These are phyloP conservation scores for Tragopan temminckii DNA, from an alignment of 2,797 vertebrate species.

Conservation along the genomic window DNA sequence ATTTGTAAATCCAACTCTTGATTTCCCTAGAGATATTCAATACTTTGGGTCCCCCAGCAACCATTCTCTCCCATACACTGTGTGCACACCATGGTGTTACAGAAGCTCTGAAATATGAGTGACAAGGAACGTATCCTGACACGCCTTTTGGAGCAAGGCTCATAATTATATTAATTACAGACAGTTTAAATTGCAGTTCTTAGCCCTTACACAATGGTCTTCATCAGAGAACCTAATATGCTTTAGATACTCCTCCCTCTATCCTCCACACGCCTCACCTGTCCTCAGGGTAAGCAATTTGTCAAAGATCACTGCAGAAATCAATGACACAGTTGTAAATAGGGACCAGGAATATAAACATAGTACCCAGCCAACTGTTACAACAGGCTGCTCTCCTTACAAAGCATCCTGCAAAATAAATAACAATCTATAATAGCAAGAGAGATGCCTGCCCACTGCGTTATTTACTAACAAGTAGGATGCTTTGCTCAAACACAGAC, in stretches of 20 bases:
- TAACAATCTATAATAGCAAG: background rate
- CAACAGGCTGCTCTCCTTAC: background rate
- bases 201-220: background rate
- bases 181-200: background rate
- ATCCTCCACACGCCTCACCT: background rate
- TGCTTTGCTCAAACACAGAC: background rate
- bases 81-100: background rate
- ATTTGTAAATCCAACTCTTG: background rate
- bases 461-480: background rate
- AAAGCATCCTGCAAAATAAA: background rate
- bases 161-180: background rate
- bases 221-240: background rate
- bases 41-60: background rate
- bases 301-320: fast-evolving
- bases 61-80: fast-evolving
- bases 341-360: background rate
- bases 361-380: background rate
- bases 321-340: background rate
- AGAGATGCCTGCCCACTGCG: background rate
- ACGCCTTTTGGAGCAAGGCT: background rate
- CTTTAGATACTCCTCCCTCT: background rate
- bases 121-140: background rate
- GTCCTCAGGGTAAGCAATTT: background rate
- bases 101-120: background rate
- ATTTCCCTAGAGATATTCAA: background rate